Base-by-base conservation (phyloP, 1,140 invertebrate species). In the Zaprionus camerounensis region DNA sequence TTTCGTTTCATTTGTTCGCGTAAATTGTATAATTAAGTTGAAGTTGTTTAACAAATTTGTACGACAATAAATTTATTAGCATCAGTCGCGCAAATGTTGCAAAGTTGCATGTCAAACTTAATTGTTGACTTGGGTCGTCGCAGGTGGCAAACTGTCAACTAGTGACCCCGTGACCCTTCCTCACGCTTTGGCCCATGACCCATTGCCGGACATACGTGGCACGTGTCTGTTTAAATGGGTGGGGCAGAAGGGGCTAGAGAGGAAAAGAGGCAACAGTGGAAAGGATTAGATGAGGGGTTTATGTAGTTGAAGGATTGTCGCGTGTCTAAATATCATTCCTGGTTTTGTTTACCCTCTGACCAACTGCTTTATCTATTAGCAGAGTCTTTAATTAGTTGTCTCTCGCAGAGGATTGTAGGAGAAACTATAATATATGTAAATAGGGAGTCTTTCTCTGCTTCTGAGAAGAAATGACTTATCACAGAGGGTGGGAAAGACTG, bases 21-120 rank as follows among this genome's bases (percentile, higher is more conserved):
- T 74, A 78, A 78, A 69, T 78, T 67, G 82, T 87, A 73, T 85
- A 85, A 85, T 85, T 85, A 85, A 85, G 80, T 71, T 76, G 55
- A 82, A 85, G 79, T 86, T 85, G 82, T 85, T 87, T 78, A 86
- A 85, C 82, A 85, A 85, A 82, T 84, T 81, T 74, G 81, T 85
- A 81, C 81, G 78, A 83, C 81, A 85, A 84, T 84, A 84, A 84
- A 84, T 86, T 86, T 86, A 78, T 86, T 85, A 79, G 81, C 80
- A 68, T 67, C 58, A 59, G 49, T 41, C 6, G 57, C n/a, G 44
- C n/a, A 13, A 70, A 46, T 79, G 62, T 41, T 73, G 46, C 82
- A 69, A 70, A 75, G 78, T 86, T 86, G 82, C 82, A 85, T 85
- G 82, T 87, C 83, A 79, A 69, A 68, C 20, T 66, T 84, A 84